Percentiles rank a stretch among this genome's conserved stretches.
These are phyloP conservation scores for Cydia fagiglandana DNA, from an alignment of 1,140 invertebrate species.

Conservation along the genomic window DNA sequence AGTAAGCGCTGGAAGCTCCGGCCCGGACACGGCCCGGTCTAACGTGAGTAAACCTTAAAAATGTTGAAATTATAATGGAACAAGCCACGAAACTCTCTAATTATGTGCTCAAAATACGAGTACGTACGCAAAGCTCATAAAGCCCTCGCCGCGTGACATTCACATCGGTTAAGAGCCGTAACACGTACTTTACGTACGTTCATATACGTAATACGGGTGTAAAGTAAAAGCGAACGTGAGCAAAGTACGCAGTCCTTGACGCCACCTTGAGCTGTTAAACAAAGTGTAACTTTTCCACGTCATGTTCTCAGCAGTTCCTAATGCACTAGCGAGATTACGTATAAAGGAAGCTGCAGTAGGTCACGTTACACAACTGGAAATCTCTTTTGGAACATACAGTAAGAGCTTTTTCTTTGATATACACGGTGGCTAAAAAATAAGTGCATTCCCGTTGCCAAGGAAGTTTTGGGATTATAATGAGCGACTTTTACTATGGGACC, in stretches of 20 bases:
- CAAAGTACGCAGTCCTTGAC: not conserved
- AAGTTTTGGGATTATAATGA: too few relatives aligned
- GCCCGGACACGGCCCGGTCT: too few relatives aligned
- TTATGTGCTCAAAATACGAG: not conserved
- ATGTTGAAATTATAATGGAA: too few relatives aligned
- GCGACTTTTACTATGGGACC: too few relatives aligned
- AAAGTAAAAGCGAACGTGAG: not conserved
- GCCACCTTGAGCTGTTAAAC: not conserved
- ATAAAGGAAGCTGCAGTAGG: not conserved
- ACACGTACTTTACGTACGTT: not conserved
- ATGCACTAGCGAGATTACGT: conserved; percentile 7
- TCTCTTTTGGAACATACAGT: too few relatives aligned
- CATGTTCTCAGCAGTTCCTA: conserved; percentile 8
- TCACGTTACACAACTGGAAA: not conserved
- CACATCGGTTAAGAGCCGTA: not conserved
- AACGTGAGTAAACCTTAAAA: too few relatives aligned
- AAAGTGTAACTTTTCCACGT: conserved; percentile 19
- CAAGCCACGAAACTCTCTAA: not conserved
- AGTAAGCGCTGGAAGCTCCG: too few relatives aligned
- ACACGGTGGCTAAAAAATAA: too few relatives aligned
- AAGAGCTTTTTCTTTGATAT: too few relatives aligned
- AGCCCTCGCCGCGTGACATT: not conserved
- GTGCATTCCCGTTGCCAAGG: too few relatives aligned
- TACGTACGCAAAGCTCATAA: not conserved
- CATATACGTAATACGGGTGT: not conserved